Base-by-base conservation (phyloP, 2,888 invertebrate species). In the Chirona hameri region DNA sequence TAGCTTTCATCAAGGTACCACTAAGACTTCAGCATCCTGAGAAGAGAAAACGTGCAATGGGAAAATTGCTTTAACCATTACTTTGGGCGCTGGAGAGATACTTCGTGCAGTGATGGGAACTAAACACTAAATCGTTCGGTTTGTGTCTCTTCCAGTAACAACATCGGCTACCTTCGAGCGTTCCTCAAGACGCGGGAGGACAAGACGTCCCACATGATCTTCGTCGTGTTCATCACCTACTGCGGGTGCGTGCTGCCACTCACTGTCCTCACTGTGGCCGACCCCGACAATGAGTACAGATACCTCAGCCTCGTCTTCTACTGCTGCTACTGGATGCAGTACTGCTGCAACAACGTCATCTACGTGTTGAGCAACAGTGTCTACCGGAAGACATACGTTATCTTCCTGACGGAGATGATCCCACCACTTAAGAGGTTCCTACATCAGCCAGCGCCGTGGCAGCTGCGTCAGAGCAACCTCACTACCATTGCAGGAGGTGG, bases 291-390 rank as follows among this genome's bases (percentile, higher is more conserved):
- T 39, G 27, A 29, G 4, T 24, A 52, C n/a, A 21, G n/a, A 24
- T 15, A 60, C 57, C 65, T 84, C 4, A 83, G 83, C 69, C 83
- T 84, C 52, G 69, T 82, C 15, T n/a, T 84, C 52, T 85, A 85
- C 83, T 83, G 82, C 72, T n/a, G 83, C 76, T 85, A 84, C 81
- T 85, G 84, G 84, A n/a, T 83, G 10, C 84, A 85, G 81, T 85
- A 85, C 65, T 81, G 82, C 79, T 79, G 82, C 72, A 85, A 85
- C 81, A 84, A 84, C 81, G 83, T 84, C 82, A 84, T 85, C 69
- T 85, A 85, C 82, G 85, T 84, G 18, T 82, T 84, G 27, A 83
- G 83, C 46, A 82, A 82, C 52, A 82, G 65, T 21, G 82, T 80
- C 24, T 84, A 84, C 72, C 82, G 84, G n/a, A 79, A 60, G 4